Evolutionary conservation across 2,888 invertebrate genomes (phyloP), one percentile per base, ranked within the genome.

Genomic region (Cataglyphis livida): DNA sequence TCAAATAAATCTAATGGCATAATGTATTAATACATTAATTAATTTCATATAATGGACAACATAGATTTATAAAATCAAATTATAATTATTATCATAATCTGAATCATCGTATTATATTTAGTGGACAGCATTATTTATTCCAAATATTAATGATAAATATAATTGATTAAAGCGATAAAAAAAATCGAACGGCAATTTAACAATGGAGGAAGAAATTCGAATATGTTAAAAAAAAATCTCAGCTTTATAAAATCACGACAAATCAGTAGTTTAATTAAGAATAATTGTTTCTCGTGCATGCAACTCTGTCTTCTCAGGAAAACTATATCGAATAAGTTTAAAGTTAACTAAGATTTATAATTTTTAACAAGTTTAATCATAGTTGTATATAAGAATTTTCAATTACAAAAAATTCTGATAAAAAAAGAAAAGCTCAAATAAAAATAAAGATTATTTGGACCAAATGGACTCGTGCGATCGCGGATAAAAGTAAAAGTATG

Each of bases 401-500:
- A 57, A 62, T 66, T 75, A 59, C 44, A 35, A 35, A 35, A 18
- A 71, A 81, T 57, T 61, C 73, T 83, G 82, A 85, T 87, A 82
- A 82, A 75, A 82, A 75, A 44, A 61, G 44, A 64, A 57, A 64
- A 84, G 81, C 68, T 82, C 68, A 68, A 66, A 68, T 51, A 74
- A 64, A 68, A 66, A 68, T 57, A 74, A 64, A 84, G 84, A 90
- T 90, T 90, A 90, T 89, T 90, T 84, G n/a, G n/a, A n/a, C n/a
- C n/a, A 84, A 84, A 89, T 87, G 83, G 79, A 84, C 78, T 84
- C 65, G 54, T 32, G 82, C 64, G 84, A 84, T 84, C 83, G 64
- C 81, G 84, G 21, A 21, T 21, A 21, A 21, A 21, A 21, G 79
- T 83, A 48, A 70, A 65, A 25, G 7, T 15, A 48, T 57, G 41